Percentiles rank a stretch among this genome's conserved stretches.
phyloP scores from a whole-genome alignment of 2,888 invertebrate species.

The Nephrotoma guestfalica region DNA sequence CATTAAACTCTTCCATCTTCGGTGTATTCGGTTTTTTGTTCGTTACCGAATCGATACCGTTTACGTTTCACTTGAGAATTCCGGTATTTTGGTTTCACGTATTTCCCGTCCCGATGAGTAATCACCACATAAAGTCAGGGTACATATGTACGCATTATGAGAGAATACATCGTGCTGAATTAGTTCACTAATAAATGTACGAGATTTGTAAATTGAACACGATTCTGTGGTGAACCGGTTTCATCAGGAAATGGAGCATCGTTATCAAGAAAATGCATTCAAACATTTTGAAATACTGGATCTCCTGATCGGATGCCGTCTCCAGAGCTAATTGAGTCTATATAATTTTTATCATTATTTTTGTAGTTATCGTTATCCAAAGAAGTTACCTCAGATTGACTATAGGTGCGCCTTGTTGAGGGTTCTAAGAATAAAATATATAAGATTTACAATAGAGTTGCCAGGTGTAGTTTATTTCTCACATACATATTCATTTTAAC shows the following conservation, averaged over 20 bases:
- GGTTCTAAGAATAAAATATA: slow-evolving; percentile 34
- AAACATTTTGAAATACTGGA: slow-evolving; percentile 78
- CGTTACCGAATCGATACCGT: slow-evolving; percentile 20
- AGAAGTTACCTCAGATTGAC: slow-evolving; percentile 61
- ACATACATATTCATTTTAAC: slow-evolving; percentile 34
- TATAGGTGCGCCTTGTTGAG: slow-evolving; percentile 63
- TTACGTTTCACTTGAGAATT: slow-evolving; percentile 9
- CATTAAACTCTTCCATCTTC: slow-evolving; percentile 56
- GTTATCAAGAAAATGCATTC: slow-evolving; percentile 83
- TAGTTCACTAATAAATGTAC: slow-evolving; percentile 86
- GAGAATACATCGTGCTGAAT: slow-evolving; percentile 94
- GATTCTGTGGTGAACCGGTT: slow-evolving; percentile 49
- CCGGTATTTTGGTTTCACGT: slow-evolving; percentile 10
- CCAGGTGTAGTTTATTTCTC: slow-evolving; percentile 8
- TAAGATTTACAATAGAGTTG: slow-evolving; percentile 2
- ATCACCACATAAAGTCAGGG: slow-evolving; percentile 87
- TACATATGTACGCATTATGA: slow-evolving; percentile 96
- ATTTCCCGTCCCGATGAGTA: slow-evolving; percentile 31
- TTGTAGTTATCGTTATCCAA: slow-evolving; percentile 24
- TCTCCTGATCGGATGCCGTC: slow-evolving; percentile 56
- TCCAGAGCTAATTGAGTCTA: slow-evolving; percentile 70
- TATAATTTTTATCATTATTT: slow-evolving; percentile 44
- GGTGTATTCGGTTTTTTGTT: slow-evolving; percentile 27
- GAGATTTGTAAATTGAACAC: slow-evolving; percentile 79
- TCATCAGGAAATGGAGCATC: slow-evolving; percentile 78